A percentile compares a stretch with the other conserved stretches of the same genome.
Conservation (phyloP, 1,140 invertebrate genomes). For the Tetranychus urticae region DNA sequence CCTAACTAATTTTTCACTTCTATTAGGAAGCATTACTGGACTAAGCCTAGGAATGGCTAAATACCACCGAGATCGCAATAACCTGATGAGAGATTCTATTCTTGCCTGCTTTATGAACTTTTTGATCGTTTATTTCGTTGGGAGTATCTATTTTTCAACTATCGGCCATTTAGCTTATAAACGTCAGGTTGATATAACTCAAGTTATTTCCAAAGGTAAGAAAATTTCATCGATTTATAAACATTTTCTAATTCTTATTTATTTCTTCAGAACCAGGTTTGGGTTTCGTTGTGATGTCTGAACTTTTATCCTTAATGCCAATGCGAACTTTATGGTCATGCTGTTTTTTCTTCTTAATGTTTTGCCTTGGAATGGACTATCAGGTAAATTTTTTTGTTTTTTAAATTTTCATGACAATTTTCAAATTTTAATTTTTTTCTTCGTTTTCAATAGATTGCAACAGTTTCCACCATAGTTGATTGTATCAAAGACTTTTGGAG, state of each 20-base stretch:
- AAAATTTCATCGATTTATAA: not conserved
- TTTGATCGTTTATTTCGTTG: not conserved
- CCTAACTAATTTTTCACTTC: not conserved
- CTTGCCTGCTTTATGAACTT: not conserved
- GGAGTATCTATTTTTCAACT: not conserved
- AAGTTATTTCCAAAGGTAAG: not conserved
- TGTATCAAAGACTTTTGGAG: not conserved
- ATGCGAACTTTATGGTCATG: not conserved
- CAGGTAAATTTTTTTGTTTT: not conserved
- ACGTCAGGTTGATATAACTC: not conserved
- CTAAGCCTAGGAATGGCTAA: slow-evolving; percentile 84
- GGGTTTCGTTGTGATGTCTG: not conserved
- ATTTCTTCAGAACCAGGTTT: not conserved
- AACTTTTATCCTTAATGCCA: not conserved
- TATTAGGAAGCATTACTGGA: slow-evolving; percentile 58
- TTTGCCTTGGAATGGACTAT: not conserved
- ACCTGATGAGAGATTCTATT: slow-evolving; percentile 32
- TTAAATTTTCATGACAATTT: not conserved
- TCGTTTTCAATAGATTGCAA: not conserved
- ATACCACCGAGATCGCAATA: slow-evolving; percentile 77
- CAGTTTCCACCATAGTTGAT: not conserved
- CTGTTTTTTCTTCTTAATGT: not conserved
- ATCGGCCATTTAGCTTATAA: not conserved
- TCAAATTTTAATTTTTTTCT: not conserved
- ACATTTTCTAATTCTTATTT: not conserved